Percentiles rank a stretch among this genome's conserved stretches.
These are phyloP conservation scores for Vandiemenella viatica DNA, from an alignment of 2,888 invertebrate species.

Conservation along the genomic window DNA sequence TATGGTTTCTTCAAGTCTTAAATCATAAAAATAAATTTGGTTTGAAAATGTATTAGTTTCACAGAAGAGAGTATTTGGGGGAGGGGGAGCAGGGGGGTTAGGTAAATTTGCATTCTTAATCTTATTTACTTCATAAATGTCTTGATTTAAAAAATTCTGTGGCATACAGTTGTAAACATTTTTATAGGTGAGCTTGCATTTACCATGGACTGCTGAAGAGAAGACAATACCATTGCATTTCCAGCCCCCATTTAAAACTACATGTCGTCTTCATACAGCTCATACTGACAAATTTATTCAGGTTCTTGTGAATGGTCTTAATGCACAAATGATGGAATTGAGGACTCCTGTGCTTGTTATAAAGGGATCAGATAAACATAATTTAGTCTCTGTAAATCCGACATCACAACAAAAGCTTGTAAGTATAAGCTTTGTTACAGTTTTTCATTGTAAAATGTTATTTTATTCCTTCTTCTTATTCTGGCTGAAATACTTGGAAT, in stretches of 20 bases:
- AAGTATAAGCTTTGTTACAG: slow-evolving; percentile 7
- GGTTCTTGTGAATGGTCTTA: slow-evolving; percentile 49
- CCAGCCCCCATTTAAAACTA: slow-evolving; percentile 64
- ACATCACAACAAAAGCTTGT: slow-evolving; percentile 32
- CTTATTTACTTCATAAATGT: too few relatives aligned
- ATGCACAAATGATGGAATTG: slow-evolving; percentile 27
- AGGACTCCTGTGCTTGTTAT: slow-evolving; percentile 26
- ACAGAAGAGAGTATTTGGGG: too few relatives aligned
- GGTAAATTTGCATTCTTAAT: too few relatives aligned
- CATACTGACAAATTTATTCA: slow-evolving; percentile 74
- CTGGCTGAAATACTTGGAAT: too few relatives aligned
- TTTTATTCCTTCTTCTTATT: not conserved
- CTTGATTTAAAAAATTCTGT: too few relatives aligned
- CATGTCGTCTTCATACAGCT: slow-evolving; percentile 70
- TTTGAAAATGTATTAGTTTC: too few relatives aligned
- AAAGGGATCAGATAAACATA: slow-evolving; percentile 40
- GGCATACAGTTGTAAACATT: too few relatives aligned
- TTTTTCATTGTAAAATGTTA: not conserved
- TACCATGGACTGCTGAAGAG: slow-evolving; percentile 63
- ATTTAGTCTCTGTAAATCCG: slow-evolving; percentile 51
- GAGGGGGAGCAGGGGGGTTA: too few relatives aligned
- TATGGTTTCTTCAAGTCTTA: too few relatives aligned
- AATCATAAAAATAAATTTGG: too few relatives aligned
- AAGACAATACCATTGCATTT: slow-evolving; percentile 63
- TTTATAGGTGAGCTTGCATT: slow-evolving; percentile 55